A percentile compares a stretch with the other conserved stretches of the same genome.
Evolutionary conservation across 1,140 invertebrate species (phyloP).

Genomic region (Hylyphantes graminicola): DNA sequence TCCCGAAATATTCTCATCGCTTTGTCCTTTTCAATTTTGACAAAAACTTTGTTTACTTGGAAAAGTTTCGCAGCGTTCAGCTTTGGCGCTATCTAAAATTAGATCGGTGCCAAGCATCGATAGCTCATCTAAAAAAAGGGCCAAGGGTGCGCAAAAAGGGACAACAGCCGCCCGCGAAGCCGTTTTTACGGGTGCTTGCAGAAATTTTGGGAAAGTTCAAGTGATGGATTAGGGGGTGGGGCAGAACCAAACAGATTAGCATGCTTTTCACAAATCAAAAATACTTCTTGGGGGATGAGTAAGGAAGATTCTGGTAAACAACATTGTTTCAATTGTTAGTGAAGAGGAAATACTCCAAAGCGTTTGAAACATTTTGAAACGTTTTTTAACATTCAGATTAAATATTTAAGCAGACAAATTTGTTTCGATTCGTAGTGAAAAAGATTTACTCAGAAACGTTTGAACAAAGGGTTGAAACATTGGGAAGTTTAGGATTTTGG

Average conservation of each 20-base stretch:
- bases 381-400: no score
- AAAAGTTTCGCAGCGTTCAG: not conserved
- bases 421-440: no score
- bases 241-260: slow-evolving; percentile 30
- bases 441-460: no score
- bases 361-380: no score
- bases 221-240: slow-evolving; percentile 51
- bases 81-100: slow-evolving; percentile 25
- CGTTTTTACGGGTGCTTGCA: slow-evolving; percentile 10
- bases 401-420: no score
- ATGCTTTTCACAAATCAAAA: slow-evolving; percentile 12
- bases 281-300: slow-evolving; percentile 6
- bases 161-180: no score
- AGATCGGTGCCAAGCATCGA: slow-evolving; percentile 30
- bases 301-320: not conserved
- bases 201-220: slow-evolving; percentile 35
- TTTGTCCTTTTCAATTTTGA: no score
- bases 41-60: slow-evolving; percentile 10
- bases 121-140: slow-evolving; percentile 8
- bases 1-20: no score
- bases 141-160: not conserved
- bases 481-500: no score
- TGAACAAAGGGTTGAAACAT: no score
- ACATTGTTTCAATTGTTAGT: no score
- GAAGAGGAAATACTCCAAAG: no score